Evolutionary conservation across 2,797 vertebrate genomes (phyloP), one percentile per base, ranked within the genome.

Genomic region (Pipistrellus pipistrellus): DNA sequence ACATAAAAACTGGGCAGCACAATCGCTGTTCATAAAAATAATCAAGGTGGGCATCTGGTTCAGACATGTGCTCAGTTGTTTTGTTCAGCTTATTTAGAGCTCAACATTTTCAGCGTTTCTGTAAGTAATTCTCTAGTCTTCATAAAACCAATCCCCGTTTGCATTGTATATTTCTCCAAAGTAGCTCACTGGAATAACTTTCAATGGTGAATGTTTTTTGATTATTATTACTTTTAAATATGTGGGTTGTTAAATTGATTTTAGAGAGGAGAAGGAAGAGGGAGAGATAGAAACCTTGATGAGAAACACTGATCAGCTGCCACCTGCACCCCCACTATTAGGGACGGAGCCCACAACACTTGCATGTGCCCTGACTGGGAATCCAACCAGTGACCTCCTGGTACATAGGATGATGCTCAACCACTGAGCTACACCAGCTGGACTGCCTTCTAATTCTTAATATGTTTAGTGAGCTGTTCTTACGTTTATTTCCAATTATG

Each of bases 11-110:
- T 87, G 96, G 87, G 93, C 93, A 92, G 75, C 30, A 71, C 90
- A 95, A 96, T 82, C 85, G 23, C 48, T 91, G 30, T 72, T 95
- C 96, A 93, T 92, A 96, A 97, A 97, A 96, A 96, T 96, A 97
- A 96, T 96, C 91, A 92, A 95, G 90, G 96, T 93, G 82, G 84
- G 77, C 96, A 97, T 93, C 94, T 97, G 94, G 94, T 85, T 93
- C 94, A 95, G 89, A 95, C 82, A 97, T 95, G 91, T 96, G 87
- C 55, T 95, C 78, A 51, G 84, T 93, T 95, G 85, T 96, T 96
- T 95, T 90, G 73, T 66, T 96, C 82, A 90, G 66, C 41, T 95
- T 95, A 86, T 96, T 95, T 95, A 76, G 91, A 93, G 71, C 71
- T 94, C 73, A 94, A n/a, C 71, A 88, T 85, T 95, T 93, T 93